Percentiles rank a stretch among this genome's conserved stretches.
Evolutionary conservation across 2,113 vertebrate genomes (phyloP).

Genomic region (Cyprinus carpio): DNA sequence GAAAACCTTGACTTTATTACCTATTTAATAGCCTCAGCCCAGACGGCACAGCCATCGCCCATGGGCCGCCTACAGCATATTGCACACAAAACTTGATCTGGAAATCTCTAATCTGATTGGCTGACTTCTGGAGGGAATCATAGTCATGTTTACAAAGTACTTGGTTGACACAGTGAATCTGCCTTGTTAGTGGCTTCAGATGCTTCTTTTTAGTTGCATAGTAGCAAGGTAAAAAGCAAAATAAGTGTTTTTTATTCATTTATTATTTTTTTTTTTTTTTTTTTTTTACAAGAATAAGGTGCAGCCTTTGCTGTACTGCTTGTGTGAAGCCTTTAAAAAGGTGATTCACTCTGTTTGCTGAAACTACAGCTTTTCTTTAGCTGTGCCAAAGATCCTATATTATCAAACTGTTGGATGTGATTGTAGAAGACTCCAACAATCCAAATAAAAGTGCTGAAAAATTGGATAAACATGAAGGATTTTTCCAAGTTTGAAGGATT

Average conservation of each 20-base stretch:
- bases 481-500: constrained; percentile 31
- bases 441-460: constrained; percentile 22
- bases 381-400: not conserved
- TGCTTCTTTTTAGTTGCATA: not conserved
- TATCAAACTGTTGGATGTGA: not conserved
- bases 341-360: not conserved
- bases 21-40: not conserved
- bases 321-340: not conserved
- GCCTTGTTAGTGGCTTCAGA: not conserved
- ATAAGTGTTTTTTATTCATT: not conserved
- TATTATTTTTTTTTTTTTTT: too few species aligned
- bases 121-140: not conserved
- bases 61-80: not conserved
- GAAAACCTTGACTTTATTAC: not conserved
- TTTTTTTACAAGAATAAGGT: not conserved
- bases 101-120: not conserved
- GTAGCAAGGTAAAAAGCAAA: not conserved
- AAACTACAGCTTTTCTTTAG: not conserved
- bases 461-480: constrained; percentile 30
- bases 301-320: not conserved
- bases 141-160: not conserved
- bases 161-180: constrained; percentile 7
- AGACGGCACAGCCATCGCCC: not conserved
- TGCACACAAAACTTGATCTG: constrained; percentile 1
- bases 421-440: not conserved